Percentiles rank a stretch among this genome's conserved stretches.
Evolutionary conservation across 2,888 invertebrate species (phyloP).

Genomic region (Carterocephalus palaemon): DNA sequence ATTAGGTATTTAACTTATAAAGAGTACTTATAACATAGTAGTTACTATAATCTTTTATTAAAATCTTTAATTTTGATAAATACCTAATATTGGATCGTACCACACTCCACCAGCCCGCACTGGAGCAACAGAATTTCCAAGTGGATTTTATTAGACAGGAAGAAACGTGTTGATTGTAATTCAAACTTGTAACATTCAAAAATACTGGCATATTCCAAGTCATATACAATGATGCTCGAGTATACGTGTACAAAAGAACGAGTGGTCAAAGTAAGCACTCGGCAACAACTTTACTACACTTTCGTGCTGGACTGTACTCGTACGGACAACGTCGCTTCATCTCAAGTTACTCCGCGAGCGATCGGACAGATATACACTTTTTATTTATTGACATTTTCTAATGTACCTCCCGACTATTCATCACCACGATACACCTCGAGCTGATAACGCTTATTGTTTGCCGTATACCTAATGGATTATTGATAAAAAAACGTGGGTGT

Average conservation of each 20-base stretch:
- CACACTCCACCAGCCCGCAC: no score
- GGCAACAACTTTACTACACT: slow-evolving; percentile 23
- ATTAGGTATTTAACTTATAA: no score
- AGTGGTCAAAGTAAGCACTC: slow-evolving; percentile 24
- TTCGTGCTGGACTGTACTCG: slow-evolving; percentile 28
- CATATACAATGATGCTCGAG: slow-evolving; percentile 16
- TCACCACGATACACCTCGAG: slow-evolving; percentile 59
- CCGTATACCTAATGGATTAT: slow-evolving; percentile 75
- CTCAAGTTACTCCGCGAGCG: slow-evolving; percentile 46
- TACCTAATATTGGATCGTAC: no score
- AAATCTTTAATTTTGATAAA: no score
- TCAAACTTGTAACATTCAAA: slow-evolving; percentile 1
- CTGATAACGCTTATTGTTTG: slow-evolving; percentile 76
- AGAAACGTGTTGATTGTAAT: no score
- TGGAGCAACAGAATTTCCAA: no score
- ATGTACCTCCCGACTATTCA: slow-evolving; percentile 65
- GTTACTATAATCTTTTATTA: no score
- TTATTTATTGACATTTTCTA: slow-evolving; percentile 78
- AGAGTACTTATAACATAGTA: no score
- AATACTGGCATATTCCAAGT: slow-evolving; percentile 15
- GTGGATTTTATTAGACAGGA: no score
- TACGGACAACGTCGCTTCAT: slow-evolving; percentile 38
- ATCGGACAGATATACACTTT: slow-evolving; percentile 63
- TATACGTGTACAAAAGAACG: slow-evolving; percentile 20
- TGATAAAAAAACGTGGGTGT: slow-evolving; percentile 77